Evolutionary conservation across 2,113 vertebrate species (phyloP).

Genomic region (Suncus etruscus): DNA sequence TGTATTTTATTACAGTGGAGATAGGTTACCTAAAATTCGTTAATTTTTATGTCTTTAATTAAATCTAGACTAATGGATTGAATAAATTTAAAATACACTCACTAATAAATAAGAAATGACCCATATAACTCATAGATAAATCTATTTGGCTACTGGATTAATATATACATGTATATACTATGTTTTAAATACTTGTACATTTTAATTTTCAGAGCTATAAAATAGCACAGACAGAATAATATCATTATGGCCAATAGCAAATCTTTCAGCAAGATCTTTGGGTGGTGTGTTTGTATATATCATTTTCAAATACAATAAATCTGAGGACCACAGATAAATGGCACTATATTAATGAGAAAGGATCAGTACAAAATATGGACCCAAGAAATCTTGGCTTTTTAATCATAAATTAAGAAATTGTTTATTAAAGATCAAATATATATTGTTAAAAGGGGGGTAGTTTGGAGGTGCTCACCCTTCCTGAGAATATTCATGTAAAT

Average conservation of each 20-base stretch:
- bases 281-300: background rate
- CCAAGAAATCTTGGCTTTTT: background rate
- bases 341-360: background rate
- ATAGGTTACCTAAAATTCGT: background rate
- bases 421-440: constrained; percentile 4
- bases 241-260: background rate
- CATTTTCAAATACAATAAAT: background rate
- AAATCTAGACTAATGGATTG: background rate
- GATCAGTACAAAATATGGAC: background rate
- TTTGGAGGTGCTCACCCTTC: background rate
- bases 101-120: background rate
- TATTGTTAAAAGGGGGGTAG: background rate
- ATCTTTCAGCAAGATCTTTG: background rate
- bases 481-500: background rate
- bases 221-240: background rate
- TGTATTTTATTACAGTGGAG: background rate
- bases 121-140: background rate
- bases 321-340: background rate
- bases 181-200: background rate
- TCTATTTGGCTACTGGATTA: background rate
- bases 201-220: constrained; percentile 17
- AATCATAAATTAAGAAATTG: background rate
- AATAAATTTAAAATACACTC: background rate
- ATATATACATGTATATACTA: too few species aligned
- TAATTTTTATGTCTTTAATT: background rate